Evolutionary conservation across 1,140 invertebrate genomes (phyloP), one percentile per base, ranked within the genome.

Genomic region (Saccostrea echinata): DNA sequence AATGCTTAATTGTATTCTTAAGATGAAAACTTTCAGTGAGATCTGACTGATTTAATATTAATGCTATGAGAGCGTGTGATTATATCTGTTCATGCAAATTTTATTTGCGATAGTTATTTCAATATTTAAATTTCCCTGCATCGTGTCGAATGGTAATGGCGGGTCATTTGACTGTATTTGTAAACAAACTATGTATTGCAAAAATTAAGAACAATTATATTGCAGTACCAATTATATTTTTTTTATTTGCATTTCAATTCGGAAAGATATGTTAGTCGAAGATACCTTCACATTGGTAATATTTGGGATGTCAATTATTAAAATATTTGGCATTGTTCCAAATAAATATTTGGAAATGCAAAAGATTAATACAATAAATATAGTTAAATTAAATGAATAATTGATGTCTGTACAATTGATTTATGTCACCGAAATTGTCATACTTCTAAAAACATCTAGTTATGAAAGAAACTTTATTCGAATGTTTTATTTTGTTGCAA

Each of bases 81-180:
- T 85, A 57, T 68, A 57, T 81, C 53, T 24, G 84, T 83, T 24
- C 43, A 3, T 27, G 9, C 6, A 12, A 24, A 83, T 52, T 51
- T 51, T 35, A 83, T 83, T 83, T 51, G 35, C 52, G 35, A 27
- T 83, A 83, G 82, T 30, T 57, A 43, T 86, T 84, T 85, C 89
- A 86, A 90, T 93, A 43, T 61, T 93, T 91, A 92, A 94, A 94
- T 94, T 94, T 94, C 93, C 93, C 93, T 93, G 93, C 92, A 93
- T 90, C 88, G 81, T 88, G 86, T 88, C 88, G 84, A 84, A 30
- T 82, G 57, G 18, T 80, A 90, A 91, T 91, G 91, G 91, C 91
- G 91, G 64, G 90, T 85, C 86, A 88, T 91, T 91, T 90, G 90
- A 91, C 76, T 88, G 68, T 76, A 76, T 76, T 76, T 76, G 68